phyloP scores from a whole-genome alignment of 2,888 invertebrate species.

The Cryptus armator region DNA sequence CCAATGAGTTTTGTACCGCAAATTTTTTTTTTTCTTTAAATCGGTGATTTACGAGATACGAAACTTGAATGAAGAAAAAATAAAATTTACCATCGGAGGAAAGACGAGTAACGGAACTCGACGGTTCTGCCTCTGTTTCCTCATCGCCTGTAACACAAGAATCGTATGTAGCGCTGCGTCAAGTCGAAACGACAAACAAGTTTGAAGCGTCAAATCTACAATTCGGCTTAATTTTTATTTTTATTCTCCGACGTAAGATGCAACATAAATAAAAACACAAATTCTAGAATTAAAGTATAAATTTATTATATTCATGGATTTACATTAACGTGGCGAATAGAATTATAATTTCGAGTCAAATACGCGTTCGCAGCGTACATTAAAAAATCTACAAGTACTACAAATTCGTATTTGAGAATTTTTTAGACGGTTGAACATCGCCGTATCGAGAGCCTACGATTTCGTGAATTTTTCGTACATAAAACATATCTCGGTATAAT shows the following conservation, averaged over 20 bases:
- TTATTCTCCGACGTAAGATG: background rate
- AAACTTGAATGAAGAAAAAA: background rate
- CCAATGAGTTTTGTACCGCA: background rate
- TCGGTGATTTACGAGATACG: background rate
- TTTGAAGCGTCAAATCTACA: background rate
- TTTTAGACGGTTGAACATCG: background rate
- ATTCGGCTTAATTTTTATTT: too few relatives aligned
- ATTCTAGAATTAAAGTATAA: background rate
- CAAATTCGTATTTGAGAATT: background rate
- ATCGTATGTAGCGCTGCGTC: conserved; percentile 23
- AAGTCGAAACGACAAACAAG: background rate
- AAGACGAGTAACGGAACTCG: conserved; percentile 82
- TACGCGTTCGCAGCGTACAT: background rate
- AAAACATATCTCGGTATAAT: conserved; percentile 42
- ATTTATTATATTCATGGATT: conserved; percentile 25
- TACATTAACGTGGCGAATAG: conserved; percentile 3
- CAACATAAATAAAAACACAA: conserved; percentile 34
- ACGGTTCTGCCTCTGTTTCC: conserved; percentile 81
- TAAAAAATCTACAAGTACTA: background rate
- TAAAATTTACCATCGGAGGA: conserved; percentile 81
- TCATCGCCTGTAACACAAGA: conserved; percentile 81
- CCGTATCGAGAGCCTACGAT: background rate
- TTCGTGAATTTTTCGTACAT: background rate
- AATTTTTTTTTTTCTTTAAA: background rate
- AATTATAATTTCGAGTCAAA: background rate